These are phyloP conservation scores for Eubucco bourcierii DNA, from an alignment of 2,113 vertebrate genomes.

Conservation along the genomic window DNA sequence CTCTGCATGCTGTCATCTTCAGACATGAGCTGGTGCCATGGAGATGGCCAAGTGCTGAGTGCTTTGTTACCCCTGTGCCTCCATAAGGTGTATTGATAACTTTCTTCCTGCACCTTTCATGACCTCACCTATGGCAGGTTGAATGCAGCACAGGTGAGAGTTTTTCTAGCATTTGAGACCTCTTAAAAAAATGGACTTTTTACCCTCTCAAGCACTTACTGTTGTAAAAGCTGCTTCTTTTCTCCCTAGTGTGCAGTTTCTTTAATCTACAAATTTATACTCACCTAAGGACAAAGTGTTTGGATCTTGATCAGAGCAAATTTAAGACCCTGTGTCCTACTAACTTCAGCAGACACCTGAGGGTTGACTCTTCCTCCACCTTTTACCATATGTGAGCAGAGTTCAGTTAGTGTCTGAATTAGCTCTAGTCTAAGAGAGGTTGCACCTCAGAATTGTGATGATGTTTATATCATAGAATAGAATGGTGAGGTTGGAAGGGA, in stretches of 20 bases:
- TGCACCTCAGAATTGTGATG: neutral
- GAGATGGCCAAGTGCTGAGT: neutral
- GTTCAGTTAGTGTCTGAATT: neutral
- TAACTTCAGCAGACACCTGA: neutral
- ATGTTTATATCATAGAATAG: neutral
- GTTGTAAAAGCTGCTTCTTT: neutral
- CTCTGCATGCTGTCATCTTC: accelerated
- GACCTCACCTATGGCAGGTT: neutral
- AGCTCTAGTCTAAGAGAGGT: neutral
- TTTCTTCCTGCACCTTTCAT: neutral
- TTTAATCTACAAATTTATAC: neutral
- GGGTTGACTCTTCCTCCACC: neutral
- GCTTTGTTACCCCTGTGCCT: neutral
- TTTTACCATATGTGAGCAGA: accelerated
- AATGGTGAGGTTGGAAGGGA: no score
- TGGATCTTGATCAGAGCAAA: neutral
- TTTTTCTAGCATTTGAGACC: neutral
- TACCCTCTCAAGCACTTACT: neutral
- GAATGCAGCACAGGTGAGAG: neutral
- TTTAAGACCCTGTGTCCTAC: neutral
- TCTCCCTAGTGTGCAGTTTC: neutral
- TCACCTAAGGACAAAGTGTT: neutral
- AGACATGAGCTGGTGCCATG: neutral
- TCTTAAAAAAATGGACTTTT: neutral
- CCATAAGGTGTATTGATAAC: neutral